A percentile compares a stretch with the other conserved stretches of the same genome.
phyloP scores from a whole-genome alignment of 2,113 vertebrate species.

The Gulo gulo region DNA sequence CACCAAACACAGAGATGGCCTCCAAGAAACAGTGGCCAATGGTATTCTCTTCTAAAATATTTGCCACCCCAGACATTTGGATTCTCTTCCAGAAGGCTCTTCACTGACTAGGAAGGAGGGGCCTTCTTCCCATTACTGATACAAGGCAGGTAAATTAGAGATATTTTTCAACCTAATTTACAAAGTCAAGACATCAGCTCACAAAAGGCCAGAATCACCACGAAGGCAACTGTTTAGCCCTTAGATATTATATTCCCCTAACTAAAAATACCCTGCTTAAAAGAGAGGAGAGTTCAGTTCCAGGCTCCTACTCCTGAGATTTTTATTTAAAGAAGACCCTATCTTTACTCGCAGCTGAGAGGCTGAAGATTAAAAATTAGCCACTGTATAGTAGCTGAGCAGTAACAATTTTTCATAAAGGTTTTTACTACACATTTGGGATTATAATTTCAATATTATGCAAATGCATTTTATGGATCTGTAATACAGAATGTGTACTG shows the following conservation, averaged over 20 bases:
- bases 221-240: background rate
- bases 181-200: background rate
- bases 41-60: background rate
- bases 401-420: conserved; percentile 86
- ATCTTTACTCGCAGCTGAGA: conserved; percentile 72
- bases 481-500: conserved; percentile 82
- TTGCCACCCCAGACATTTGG: background rate
- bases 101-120: background rate
- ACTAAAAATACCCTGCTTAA: background rate
- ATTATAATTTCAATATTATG: conserved; percentile 86
- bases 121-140: background rate
- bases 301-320: conserved; percentile 48
- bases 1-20: background rate
- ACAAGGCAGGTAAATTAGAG: background rate
- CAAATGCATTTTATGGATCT: conserved; percentile 86
- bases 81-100: background rate
- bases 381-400: conserved; percentile 79
- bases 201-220: background rate
- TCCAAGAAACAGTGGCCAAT: background rate
- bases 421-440: conserved; percentile 83
- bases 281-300: conserved; percentile 1
- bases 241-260: background rate
- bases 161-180: background rate
- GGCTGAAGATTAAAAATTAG: conserved; percentile 83
- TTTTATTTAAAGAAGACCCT: conserved; percentile 77